Conservation (phyloP, 2,113 vertebrate species). For the Emydura subglobosa region DNA sequence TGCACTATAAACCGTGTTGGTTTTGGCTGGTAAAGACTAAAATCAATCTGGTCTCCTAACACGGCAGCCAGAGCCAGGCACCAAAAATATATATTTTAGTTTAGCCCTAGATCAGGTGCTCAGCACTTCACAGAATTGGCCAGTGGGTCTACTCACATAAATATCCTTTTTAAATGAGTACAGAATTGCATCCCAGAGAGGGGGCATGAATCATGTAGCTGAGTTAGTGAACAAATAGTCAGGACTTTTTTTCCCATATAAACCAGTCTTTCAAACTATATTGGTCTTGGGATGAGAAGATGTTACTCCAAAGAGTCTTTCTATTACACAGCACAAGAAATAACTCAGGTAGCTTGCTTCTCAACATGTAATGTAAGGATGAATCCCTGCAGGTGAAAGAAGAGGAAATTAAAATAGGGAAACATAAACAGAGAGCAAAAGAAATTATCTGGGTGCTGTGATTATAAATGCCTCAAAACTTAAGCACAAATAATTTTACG, state of each 20-base stretch:
- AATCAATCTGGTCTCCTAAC: background rate
- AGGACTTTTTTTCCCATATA: background rate
- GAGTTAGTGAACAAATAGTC: background rate
- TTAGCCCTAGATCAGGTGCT: background rate
- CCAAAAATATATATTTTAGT: background rate
- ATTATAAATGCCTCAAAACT: background rate
- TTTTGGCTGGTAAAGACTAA: background rate
- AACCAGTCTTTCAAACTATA: background rate
- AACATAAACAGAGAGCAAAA: background rate
- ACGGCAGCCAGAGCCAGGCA: background rate
- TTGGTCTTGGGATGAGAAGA: constrained; percentile 3
- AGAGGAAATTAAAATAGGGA: background rate
- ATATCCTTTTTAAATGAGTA: background rate
- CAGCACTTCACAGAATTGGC: background rate
- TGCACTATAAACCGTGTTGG: background rate
- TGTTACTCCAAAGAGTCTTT: background rate
- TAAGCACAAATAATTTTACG: background rate
- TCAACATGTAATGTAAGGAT: background rate
- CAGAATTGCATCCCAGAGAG: background rate
- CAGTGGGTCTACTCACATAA: background rate
- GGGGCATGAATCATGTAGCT: background rate
- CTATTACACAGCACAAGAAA: background rate
- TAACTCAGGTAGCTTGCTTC: background rate
- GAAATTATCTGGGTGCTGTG: background rate
- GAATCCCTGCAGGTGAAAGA: constrained; percentile 24